Conservation (phyloP, 2,113 vertebrate species). For the Laticauda laticaudata region DNA sequence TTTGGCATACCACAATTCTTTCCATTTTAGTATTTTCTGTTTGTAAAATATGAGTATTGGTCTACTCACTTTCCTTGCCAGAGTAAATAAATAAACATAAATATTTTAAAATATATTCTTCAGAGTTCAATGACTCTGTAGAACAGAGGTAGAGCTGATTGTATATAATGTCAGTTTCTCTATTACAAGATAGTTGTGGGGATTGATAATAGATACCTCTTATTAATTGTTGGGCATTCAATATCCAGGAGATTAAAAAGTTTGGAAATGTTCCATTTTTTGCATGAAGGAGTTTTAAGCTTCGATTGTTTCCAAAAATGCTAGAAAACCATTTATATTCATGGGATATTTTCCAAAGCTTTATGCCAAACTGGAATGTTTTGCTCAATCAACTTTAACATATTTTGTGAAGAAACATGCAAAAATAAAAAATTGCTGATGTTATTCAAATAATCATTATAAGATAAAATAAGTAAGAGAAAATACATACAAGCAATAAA, state of each 20-base stretch:
- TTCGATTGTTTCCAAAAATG: not conserved
- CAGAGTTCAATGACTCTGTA: not conserved
- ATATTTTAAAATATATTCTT: not conserved
- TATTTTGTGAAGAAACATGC: not conserved
- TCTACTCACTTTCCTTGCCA: not conserved
- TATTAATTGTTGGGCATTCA: not conserved
- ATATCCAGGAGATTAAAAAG: not conserved
- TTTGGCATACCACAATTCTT: not conserved
- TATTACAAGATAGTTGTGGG: not conserved
- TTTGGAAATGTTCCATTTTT: not conserved
- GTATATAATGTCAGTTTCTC: not conserved
- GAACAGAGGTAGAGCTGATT: not conserved
- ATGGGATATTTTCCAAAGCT: not conserved
- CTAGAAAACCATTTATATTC: not conserved
- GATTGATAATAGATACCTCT: not conserved
- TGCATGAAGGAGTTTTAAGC: not conserved
- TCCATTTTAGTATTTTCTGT: not conserved
- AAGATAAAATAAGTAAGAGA: not conserved
- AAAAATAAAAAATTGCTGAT: not conserved
- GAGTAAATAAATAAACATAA: not conserved
- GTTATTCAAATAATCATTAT: not conserved
- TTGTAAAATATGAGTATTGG: not conserved
- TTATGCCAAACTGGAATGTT: not conserved
- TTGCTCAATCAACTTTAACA: not conserved
- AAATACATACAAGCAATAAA: not conserved